These are phyloP conservation scores for Chloroclystis v-ata DNA, from an alignment of 2,888 invertebrate genomes.

Conservation along the genomic window DNA sequence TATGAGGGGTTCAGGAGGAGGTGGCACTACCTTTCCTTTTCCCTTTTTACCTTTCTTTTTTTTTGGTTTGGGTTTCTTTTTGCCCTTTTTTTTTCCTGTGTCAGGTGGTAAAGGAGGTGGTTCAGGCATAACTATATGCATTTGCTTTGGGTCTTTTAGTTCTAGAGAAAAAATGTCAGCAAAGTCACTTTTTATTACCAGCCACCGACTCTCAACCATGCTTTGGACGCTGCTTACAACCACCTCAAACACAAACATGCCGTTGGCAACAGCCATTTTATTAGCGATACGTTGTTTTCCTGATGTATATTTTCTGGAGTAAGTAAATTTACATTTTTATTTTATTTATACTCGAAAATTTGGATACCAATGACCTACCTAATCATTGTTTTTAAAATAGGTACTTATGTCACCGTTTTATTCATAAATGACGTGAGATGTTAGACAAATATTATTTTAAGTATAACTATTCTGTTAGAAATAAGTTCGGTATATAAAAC, in stretches of 20 bases:
- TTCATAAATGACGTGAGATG: no score
- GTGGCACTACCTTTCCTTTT: slow-evolving; percentile 42
- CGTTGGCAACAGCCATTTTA: slow-evolving; percentile 59
- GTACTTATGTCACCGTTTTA: no score
- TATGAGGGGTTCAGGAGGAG: slow-evolving; percentile 62
- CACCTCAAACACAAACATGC: slow-evolving; percentile 69
- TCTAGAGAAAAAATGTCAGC: slow-evolving; percentile 67
- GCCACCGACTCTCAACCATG: slow-evolving; percentile 48
- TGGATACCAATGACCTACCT: no score
- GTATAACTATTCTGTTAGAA: no score
- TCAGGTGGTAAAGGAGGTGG: slow-evolving; percentile 63
- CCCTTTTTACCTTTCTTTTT: slow-evolving; percentile 57
- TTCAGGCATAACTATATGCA: slow-evolving; percentile 67
- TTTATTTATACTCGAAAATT: no score
- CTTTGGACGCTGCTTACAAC: slow-evolving; percentile 59
- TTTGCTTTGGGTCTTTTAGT: slow-evolving; percentile 65
- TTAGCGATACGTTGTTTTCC: slow-evolving; percentile 26
- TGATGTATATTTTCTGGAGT: slow-evolving; percentile 2
- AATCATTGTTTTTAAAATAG: no score
- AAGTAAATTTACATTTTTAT: no score
- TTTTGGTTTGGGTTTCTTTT: slow-evolving; percentile 47
- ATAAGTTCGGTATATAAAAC: no score
- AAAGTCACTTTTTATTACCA: slow-evolving; percentile 64
- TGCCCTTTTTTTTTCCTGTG: slow-evolving; percentile 54
- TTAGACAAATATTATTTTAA: no score